These are phyloP conservation scores for Ciconia stormi DNA, from an alignment of 2,113 vertebrate species.

Conservation along the genomic window DNA sequence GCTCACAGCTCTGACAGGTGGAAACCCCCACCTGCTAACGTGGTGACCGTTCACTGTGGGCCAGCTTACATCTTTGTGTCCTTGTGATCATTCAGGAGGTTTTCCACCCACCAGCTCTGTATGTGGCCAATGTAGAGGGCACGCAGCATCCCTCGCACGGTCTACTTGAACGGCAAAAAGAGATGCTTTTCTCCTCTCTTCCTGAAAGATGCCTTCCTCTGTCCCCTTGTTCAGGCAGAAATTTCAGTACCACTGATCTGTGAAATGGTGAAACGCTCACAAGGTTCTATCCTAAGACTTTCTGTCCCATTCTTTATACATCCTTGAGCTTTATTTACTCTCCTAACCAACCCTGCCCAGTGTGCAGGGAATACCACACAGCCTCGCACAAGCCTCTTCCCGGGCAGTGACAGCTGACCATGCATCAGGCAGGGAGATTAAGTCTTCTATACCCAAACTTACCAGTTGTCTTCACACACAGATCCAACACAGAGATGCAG, in stretches of 20 bases:
- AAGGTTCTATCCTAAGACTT: not conserved
- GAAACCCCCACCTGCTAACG: not conserved
- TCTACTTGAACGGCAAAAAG: not conserved
- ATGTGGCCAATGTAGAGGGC: not conserved
- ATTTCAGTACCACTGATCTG: not conserved
- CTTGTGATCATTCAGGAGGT: not conserved
- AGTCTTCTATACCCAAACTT: not conserved
- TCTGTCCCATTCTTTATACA: not conserved
- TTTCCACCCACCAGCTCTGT: not conserved
- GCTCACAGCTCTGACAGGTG: not conserved
- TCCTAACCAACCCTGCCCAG: not conserved
- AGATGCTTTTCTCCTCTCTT: not conserved
- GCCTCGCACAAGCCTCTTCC: not conserved
- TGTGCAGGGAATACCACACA: not conserved
- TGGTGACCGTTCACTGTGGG: fast-evolving
- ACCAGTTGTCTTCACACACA: not conserved
- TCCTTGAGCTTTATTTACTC: not conserved
- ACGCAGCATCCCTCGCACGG: not conserved
- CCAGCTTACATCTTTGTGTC: not conserved
- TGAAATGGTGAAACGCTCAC: not conserved
- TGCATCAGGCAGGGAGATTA: not conserved
- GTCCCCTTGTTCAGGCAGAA: not conserved
- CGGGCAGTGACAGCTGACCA: not conserved
- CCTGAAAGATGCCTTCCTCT: not conserved
- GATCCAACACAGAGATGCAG: not conserved